Evolutionary conservation across 2,113 vertebrate species (phyloP), one percentile per base, ranked within the genome.

Genomic region (Fukomys damarensis): DNA sequence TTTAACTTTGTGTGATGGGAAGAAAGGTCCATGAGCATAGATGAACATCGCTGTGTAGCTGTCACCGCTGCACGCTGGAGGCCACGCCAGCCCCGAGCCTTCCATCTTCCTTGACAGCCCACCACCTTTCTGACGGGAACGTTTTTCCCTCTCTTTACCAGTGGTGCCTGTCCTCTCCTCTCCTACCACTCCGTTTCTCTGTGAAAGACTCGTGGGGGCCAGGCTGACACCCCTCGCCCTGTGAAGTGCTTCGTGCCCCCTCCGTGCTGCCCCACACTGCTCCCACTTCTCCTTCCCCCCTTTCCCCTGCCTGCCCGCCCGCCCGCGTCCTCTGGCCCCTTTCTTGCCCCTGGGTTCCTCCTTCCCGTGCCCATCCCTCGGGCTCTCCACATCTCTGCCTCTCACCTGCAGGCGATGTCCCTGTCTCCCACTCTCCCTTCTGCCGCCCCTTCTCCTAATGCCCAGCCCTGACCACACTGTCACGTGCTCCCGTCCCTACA

Each of bases 121-220:
- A 3, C 7, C 13, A 4, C 13, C 7, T 5, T 43, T 35, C 35
- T 22, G 68, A 49, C 56, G 22, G 14, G n/a, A 59, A n/a, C 13
- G 8, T 35, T 28, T 68, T 19, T 49, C 52, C 32, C 28, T 80
- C 12, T 43, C 41, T 76, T 46, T 46, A 7, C 72, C 41, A n/a
- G n/a, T 76, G n/a, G 4, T 46, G 22, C 17, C 35, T 66, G 32
- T 35, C 35, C 99, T 98, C 97, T 68, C 99, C 1, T 0, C 0
- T 5, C 35, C 35, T 24, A 3, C 0, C 0, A 7, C 43, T 5
- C 41, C 13, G 1, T 4, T 2, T 82, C 26, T 38, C 43, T 65
- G 13, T 56, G n/a, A 46, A 86, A 70, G 28, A 2, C 8, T 10
- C 58, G 16, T 19, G 6, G 6, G 2, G 14, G 20, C 38, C 13